These are phyloP conservation scores for Cataglyphis hispanica DNA, from an alignment of 1,140 invertebrate genomes.

Conservation along the genomic window DNA sequence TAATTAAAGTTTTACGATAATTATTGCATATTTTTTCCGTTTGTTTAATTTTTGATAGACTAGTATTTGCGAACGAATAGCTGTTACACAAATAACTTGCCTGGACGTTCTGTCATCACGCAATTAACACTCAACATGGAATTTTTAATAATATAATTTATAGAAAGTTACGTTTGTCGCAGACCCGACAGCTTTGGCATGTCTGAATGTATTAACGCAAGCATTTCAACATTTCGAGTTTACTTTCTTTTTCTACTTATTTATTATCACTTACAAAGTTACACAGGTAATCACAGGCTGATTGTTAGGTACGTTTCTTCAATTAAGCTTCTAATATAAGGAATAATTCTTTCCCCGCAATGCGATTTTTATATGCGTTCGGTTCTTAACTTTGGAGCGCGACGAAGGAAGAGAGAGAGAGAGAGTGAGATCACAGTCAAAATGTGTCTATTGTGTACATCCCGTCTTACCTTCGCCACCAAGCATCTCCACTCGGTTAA, in stretches of 20 bases:
- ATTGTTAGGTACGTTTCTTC: constrained; percentile 33
- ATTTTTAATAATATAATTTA: neutral
- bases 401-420: constrained; percentile 20
- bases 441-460: constrained; percentile 34
- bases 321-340: constrained; percentile 28
- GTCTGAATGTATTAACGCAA: constrained; percentile 33
- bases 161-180: constrained; percentile 34
- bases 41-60: neutral
- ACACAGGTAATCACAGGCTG: constrained; percentile 40
- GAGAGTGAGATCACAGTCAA: constrained; percentile 47
- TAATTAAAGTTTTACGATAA: neutral
- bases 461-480: constrained; percentile 23
- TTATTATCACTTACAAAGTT: constrained; percentile 30
- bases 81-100: constrained; percentile 33
- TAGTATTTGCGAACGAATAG: constrained; percentile 26
- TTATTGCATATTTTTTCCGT: constrained; percentile 19
- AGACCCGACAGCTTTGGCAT: constrained; percentile 40
- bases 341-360: constrained; percentile 32
- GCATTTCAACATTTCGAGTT: constrained; percentile 19
- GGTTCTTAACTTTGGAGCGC: constrained; percentile 9
- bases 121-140: neutral
- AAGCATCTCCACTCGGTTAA: constrained; percentile 28
- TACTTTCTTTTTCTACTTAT: neutral
- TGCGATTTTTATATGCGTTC: constrained; percentile 12
- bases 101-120: constrained; percentile 8